phyloP scores from a whole-genome alignment of 2,113 vertebrate species.

The Talpa occidentalis region DNA sequence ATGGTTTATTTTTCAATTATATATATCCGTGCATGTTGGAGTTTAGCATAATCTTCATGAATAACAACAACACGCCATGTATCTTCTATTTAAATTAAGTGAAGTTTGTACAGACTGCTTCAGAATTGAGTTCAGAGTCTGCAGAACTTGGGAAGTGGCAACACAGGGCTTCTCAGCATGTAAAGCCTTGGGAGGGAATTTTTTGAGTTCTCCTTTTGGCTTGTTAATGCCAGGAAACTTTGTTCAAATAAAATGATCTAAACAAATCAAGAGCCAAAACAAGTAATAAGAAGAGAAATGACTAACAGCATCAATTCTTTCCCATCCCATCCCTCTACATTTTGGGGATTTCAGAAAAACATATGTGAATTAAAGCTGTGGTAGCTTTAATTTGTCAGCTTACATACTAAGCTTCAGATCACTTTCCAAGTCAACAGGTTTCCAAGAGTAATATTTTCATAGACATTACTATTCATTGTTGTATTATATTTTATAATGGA shows the following conservation, averaged over 20 bases:
- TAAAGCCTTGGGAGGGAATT: not conserved
- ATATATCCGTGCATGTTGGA: conserved; percentile 38
- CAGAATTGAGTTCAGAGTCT: not conserved
- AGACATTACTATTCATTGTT: not conserved
- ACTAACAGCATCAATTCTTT: not conserved
- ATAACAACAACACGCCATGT: conserved; percentile 15
- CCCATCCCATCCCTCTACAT: not conserved
- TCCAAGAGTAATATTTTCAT: conserved; percentile 49
- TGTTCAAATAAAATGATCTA: conserved; percentile 42
- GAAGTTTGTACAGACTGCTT: conserved; percentile 10
- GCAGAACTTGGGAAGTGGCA: not conserved
- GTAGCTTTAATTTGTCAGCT: not conserved
- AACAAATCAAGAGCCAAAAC: conserved; percentile 37
- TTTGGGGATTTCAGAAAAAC: conserved; percentile 20
- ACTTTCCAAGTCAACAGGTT: not conserved
- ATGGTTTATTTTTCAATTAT: conserved; percentile 70
- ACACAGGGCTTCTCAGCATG: not conserved
- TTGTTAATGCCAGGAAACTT: not conserved
- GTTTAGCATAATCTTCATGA: conserved; percentile 51
- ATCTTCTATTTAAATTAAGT: conserved; percentile 45
- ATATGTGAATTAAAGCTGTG: conserved; percentile 14
- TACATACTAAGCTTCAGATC: not conserved
- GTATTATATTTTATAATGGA: not conserved
- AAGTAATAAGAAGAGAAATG: conserved; percentile 47
- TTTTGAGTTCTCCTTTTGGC: not conserved